These are phyloP conservation scores for Drosophila dunni DNA, from an alignment of 1,140 invertebrate genomes.

Conservation along the genomic window DNA sequence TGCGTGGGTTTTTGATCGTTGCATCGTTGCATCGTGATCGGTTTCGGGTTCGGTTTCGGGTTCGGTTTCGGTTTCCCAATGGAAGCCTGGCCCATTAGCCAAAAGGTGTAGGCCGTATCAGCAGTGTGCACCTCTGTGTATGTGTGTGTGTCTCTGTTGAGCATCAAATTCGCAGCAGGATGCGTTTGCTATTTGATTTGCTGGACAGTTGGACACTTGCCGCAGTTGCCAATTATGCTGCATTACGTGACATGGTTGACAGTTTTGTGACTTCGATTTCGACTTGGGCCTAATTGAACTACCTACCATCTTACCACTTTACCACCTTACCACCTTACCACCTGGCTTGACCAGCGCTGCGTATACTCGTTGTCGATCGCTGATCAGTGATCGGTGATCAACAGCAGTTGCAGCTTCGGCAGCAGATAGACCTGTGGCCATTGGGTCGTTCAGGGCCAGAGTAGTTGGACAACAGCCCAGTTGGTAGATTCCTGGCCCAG, in stretches of 20 bases:
- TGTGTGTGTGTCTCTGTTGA: slow-evolving; percentile 19
- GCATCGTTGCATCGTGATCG: slow-evolving; percentile 43
- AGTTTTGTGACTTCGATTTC: slow-evolving; percentile 52
- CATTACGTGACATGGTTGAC: slow-evolving; percentile 71
- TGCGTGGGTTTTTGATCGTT: slow-evolving; percentile 35
- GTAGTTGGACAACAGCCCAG: slow-evolving; percentile 9
- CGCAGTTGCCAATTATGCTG: slow-evolving; percentile 73
- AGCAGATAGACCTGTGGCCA: slow-evolving; percentile 23
- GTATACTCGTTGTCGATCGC: neutral
- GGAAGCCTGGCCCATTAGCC: slow-evolving; percentile 51
- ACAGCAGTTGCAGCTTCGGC: slow-evolving; percentile 36
- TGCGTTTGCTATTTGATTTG: slow-evolving; percentile 75
- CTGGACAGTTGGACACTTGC: slow-evolving; percentile 71
- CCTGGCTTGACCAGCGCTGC: neutral
- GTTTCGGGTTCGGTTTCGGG: slow-evolving; percentile 34
- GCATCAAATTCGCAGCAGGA: slow-evolving; percentile 77
- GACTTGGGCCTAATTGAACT: slow-evolving; percentile 67
- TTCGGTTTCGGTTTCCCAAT: slow-evolving; percentile 38
- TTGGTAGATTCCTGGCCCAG: neutral
- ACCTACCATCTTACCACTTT: slow-evolving; percentile 64
- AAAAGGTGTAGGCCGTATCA: slow-evolving; percentile 54
- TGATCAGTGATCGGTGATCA: slow-evolving; percentile 52
- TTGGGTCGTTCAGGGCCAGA: slow-evolving; percentile 37
- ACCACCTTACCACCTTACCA: slow-evolving; percentile 22
- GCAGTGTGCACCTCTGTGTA: neutral